Percentiles rank a stretch among this genome's conserved stretches.
Conservation (phyloP, 2,113 vertebrate genomes). For the Cebidichthys violaceus region DNA sequence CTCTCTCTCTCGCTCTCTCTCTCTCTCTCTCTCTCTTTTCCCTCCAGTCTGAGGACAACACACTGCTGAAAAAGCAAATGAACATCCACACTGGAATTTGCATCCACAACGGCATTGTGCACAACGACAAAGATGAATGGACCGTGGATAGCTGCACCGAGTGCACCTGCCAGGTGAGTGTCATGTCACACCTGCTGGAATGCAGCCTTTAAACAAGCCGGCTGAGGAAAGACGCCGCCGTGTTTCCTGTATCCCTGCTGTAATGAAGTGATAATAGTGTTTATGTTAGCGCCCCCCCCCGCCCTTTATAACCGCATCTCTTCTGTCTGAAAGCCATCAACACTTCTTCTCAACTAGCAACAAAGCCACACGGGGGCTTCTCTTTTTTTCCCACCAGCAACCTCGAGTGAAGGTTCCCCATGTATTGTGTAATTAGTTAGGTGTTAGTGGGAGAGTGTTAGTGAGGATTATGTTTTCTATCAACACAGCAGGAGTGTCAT, state of each 20-base stretch:
- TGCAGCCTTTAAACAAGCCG: conserved; percentile 21
- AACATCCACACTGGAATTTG: conserved; percentile 85
- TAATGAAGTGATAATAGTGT: conserved; percentile 57
- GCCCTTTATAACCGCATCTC: conserved; percentile 24
- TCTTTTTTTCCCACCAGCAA: conserved; percentile 7
- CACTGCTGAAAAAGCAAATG: conserved; percentile 79
- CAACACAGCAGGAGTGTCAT: conserved; percentile 50
- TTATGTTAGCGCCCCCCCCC: conserved; percentile 32
- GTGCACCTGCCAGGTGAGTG: conserved; percentile 95
- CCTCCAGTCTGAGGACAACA: conserved; percentile 87
- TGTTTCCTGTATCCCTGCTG: conserved; percentile 30
- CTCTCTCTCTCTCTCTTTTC: conserved; percentile 18
- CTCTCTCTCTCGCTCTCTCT: conserved; percentile 18
- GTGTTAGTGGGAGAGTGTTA: conserved; percentile 40
- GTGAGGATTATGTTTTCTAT: conserved; percentile 39
- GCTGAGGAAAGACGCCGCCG: conserved; percentile 8
- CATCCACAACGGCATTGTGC: conserved; percentile 89
- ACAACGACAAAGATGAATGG: conserved; percentile 93
- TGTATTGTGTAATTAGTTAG: conserved; percentile 50
- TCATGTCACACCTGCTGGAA: conserved; percentile 50
- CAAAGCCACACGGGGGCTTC: conserved; percentile 46
- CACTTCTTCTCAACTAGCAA: conserved; percentile 42
- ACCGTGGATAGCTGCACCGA: conserved; percentile 96
- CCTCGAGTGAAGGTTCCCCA: conserved; percentile 16
- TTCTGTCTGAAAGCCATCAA: conserved; percentile 42